phyloP scores from a whole-genome alignment of 2,888 invertebrate genomes.

The Andricus curvator region DNA sequence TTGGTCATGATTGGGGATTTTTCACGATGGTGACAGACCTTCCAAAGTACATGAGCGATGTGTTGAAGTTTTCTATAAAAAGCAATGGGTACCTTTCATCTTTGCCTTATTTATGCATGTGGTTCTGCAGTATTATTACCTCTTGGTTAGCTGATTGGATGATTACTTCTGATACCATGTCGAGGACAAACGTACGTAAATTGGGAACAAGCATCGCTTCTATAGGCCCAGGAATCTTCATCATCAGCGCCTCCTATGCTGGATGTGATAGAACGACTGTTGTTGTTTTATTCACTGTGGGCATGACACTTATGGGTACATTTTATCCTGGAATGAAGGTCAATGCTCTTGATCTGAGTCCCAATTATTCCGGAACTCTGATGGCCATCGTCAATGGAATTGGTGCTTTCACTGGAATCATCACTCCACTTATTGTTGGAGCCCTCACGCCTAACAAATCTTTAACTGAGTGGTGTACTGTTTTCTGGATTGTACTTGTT shows the following conservation, averaged over 20 bases:
- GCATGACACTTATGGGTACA: slow-evolving; percentile 79
- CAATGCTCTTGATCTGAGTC: slow-evolving; percentile 78
- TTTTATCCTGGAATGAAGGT: slow-evolving; percentile 80
- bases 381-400: slow-evolving; percentile 82
- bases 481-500: slow-evolving; percentile 89
- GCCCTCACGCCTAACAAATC: slow-evolving; percentile 79
- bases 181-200: slow-evolving; percentile 78
- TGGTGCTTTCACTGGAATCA: slow-evolving; percentile 86
- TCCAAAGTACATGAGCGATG: slow-evolving; percentile 77
- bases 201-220: slow-evolving; percentile 79
- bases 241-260: slow-evolving; percentile 79
- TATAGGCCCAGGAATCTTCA: slow-evolving; percentile 78
- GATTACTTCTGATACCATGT: slow-evolving; percentile 70
- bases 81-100: slow-evolving; percentile 77
- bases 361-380: slow-evolving; percentile 79
- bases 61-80: slow-evolving; percentile 76
- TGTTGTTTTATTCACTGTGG: slow-evolving; percentile 77
- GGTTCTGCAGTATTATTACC: slow-evolving; percentile 74
- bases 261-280: slow-evolving; percentile 76
- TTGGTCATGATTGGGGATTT: slow-evolving; percentile 77
- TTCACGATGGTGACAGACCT: slow-evolving; percentile 76
- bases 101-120: slow-evolving; percentile 78
- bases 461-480: slow-evolving; percentile 85
- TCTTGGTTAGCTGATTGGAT: slow-evolving; percentile 77
- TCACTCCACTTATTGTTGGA: slow-evolving; percentile 85